These are phyloP conservation scores for Hoplias malabaricus DNA, from an alignment of 2,113 vertebrate genomes.

Conservation along the genomic window DNA sequence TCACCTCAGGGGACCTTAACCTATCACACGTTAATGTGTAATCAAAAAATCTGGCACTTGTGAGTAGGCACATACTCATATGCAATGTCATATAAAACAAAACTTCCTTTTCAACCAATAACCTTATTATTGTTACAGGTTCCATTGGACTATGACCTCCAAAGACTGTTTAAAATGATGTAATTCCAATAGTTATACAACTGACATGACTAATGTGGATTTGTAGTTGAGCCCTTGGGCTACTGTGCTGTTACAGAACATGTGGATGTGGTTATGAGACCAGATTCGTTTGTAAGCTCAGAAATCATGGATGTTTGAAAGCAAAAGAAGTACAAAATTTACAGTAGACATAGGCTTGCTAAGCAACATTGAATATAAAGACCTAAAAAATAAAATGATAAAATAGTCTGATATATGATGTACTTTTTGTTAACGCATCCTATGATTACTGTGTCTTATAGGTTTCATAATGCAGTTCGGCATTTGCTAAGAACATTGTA, in stretches of 20 bases:
- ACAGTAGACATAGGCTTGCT: no score
- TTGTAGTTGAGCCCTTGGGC: neutral
- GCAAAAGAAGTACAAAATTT: no score
- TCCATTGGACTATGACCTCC: neutral
- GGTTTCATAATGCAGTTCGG: no score
- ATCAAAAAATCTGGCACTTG: neutral
- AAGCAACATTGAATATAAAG: no score
- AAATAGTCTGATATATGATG: no score
- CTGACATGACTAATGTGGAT: neutral
- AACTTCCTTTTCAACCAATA: neutral
- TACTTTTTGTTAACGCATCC: no score
- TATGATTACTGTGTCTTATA: no score
- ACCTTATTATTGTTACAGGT: neutral
- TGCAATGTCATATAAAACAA: neutral
- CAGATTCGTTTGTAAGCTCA: neutral
- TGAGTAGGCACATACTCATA: neutral
- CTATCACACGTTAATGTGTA: neutral
- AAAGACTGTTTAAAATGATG: neutral
- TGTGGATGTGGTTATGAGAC: neutral
- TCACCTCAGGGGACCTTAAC: neutral
- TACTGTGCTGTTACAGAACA: neutral
- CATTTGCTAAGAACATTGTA: no score
- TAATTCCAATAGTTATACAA: neutral
- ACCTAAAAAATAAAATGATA: no score
- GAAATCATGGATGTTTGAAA: neutral